Conservation (phyloP, 30 jellyfish, hydroid and myxozoan genomes). For the Morbakka virulenta region DNA sequence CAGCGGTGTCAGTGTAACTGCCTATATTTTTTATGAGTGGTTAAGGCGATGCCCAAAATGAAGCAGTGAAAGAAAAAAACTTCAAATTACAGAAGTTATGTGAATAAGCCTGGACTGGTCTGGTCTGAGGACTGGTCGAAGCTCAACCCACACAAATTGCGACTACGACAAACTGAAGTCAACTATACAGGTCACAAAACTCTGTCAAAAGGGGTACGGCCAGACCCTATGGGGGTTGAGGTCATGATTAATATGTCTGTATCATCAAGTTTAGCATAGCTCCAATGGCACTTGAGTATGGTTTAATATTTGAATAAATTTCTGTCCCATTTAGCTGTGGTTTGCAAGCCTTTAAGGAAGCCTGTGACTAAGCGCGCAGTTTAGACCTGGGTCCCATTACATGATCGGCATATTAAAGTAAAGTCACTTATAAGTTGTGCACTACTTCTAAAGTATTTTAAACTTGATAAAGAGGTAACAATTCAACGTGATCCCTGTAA, state of each 20-base stretch:
- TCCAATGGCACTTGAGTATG: slow-evolving; percentile 18
- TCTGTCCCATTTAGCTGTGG: slow-evolving; percentile 7
- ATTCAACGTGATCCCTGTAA: too few species aligned
- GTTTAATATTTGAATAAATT: slow-evolving; percentile 27
- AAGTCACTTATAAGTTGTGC: slow-evolving; percentile 16
- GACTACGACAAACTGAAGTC: slow-evolving; percentile 30
- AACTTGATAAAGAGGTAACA: slow-evolving; percentile 14
- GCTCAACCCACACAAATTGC: slow-evolving; percentile 24
- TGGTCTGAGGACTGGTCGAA: not conserved
- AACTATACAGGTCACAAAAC: slow-evolving; percentile 46
- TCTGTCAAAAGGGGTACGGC: slow-evolving; percentile 42
- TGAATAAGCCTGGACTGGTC: too few species aligned
- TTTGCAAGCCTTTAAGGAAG: slow-evolving; percentile 27
- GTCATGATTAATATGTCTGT: slow-evolving; percentile 15
- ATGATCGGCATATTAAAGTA: slow-evolving; percentile 24
- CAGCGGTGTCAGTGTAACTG: slow-evolving; percentile 13
- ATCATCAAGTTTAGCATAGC: too few species aligned
- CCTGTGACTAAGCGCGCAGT: slow-evolving; percentile 19
- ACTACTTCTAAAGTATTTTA: slow-evolving; percentile 32
- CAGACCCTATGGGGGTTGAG: slow-evolving; percentile 48
- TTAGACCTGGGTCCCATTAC: slow-evolving; percentile 28
- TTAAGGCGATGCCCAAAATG: slow-evolving; percentile 24
- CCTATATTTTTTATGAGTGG: slow-evolving; percentile 39
- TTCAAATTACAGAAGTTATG: slow-evolving; percentile 2
- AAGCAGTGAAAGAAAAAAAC: slow-evolving; percentile 42